phyloP scores from a whole-genome alignment of 2,797 vertebrate genomes.

The Serranus cabrilla region DNA sequence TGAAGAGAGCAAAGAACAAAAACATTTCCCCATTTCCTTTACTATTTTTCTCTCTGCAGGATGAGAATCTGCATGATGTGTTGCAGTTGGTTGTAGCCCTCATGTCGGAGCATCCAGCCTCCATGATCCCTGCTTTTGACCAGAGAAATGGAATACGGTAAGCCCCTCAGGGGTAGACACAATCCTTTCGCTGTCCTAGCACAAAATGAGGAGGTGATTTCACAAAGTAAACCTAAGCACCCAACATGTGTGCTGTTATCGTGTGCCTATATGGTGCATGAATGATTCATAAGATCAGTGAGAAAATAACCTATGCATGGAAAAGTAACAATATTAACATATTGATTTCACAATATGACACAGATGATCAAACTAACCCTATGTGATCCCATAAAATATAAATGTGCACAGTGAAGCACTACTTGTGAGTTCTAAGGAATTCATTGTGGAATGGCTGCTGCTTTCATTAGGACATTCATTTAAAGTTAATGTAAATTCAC shows the following conservation, averaged over 20 bases:
- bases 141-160: conserved; percentile 97
- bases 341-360: conserved; percentile 69
- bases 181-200: conserved; percentile 40
- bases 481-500: conserved; percentile 66
- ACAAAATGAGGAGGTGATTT: conserved; percentile 61
- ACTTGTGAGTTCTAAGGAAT: conserved; percentile 48
- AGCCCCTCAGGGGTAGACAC: conserved; percentile 39
- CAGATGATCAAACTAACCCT: conserved; percentile 50
- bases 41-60: conserved; percentile 80
- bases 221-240: conserved; percentile 50
- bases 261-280: conserved; percentile 46
- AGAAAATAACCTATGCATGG: conserved; percentile 36
- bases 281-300: conserved; percentile 65
- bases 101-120: conserved; percentile 96
- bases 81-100: conserved; percentile 96
- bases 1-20: conserved; percentile 11
- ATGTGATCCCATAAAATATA: conserved; percentile 73
- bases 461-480: conserved; percentile 62
- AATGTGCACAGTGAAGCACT: conserved; percentile 45
- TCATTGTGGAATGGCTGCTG: conserved; percentile 35
- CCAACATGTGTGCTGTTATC: conserved; percentile 26
- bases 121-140: conserved; percentile 97
- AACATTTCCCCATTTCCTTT: background rate
- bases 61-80: conserved; percentile 98
- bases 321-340: conserved; percentile 66